These are phyloP conservation scores for Catonia carolina DNA, from an alignment of 2,888 invertebrate species.

Conservation along the genomic window DNA sequence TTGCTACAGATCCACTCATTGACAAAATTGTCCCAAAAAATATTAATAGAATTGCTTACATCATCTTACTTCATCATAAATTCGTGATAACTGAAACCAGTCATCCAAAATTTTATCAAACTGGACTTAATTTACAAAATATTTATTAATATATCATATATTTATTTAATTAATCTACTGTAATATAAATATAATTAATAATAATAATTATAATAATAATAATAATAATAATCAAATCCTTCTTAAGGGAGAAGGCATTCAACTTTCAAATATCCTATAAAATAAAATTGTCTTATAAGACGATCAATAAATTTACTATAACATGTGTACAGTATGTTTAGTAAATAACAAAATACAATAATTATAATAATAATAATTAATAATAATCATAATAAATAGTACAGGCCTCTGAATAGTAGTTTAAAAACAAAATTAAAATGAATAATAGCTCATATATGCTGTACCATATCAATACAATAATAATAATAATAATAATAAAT, in stretches of 20 bases:
- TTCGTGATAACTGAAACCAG: too few species aligned
- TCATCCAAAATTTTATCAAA: neutral
- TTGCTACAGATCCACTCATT: too few species aligned
- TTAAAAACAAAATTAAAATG: constrained; percentile 16
- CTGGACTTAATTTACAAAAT: neutral
- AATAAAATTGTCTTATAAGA: too few species aligned
- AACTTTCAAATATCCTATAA: too few species aligned
- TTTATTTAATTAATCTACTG: neutral
- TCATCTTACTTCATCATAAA: too few species aligned
- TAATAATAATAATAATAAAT: constrained; percentile 19
- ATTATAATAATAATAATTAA: constrained; percentile 30
- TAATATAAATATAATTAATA: neutral
- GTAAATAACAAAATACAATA: constrained; percentile 30
- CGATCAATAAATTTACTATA: constrained; percentile 1
- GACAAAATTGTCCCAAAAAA: too few species aligned
- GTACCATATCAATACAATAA: constrained; percentile 40
- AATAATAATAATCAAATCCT: too few species aligned
- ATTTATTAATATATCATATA: neutral
- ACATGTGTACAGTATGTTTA: constrained; percentile 29
- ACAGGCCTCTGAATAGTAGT: constrained; percentile 32
- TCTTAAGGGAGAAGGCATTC: too few species aligned
- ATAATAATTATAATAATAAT: too few species aligned
- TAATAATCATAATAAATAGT: constrained; percentile 33
- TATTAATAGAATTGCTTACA: too few species aligned
- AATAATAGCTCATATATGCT: constrained; percentile 26